Percentiles rank a stretch among this genome's conserved stretches.
Conservation (phyloP, 2,797 vertebrate species). For the Periparus ater region DNA sequence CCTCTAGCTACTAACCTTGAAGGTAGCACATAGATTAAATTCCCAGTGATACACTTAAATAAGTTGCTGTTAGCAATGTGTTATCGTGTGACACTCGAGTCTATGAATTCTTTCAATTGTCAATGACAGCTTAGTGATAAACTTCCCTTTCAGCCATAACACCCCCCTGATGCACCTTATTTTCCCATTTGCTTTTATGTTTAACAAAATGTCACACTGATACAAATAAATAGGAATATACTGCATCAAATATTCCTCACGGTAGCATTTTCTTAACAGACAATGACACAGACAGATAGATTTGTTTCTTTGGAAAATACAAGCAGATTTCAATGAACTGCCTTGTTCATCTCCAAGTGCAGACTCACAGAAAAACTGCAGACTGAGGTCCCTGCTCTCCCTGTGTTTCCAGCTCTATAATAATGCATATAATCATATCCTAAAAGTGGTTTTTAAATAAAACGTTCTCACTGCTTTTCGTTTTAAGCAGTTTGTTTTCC, state of each 20-base stretch:
- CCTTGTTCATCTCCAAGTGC: not conserved
- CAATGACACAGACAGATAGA: not conserved
- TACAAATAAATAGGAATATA: constrained; percentile 40
- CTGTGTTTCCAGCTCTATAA: not conserved
- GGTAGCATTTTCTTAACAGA: constrained; percentile 29
- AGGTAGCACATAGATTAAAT: constrained; percentile 40
- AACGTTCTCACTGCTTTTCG: not conserved
- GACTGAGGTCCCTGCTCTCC: not conserved
- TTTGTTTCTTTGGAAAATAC: constrained; percentile 33
- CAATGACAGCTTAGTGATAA: constrained; percentile 64
- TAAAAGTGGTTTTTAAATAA: not conserved
- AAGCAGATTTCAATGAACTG: not conserved
- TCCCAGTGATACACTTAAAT: constrained; percentile 18
- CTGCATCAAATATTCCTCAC: constrained; percentile 47
- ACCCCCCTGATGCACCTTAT: constrained; percentile 12
- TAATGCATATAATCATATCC: not conserved
- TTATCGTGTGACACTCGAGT: constrained; percentile 5
- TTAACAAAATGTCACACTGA: constrained; percentile 53
- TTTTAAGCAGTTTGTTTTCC: not conserved
- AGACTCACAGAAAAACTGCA: not conserved
- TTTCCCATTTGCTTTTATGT: constrained; percentile 56
- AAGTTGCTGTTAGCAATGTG: constrained; percentile 43
- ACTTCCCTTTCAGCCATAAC: constrained; percentile 48
- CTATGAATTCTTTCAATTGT: constrained; percentile 22
- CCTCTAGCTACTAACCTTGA: constrained; percentile 43